Evolutionary conservation across 2,797 vertebrate genomes (phyloP).

Genomic region (Nyctibius grandis): DNA sequence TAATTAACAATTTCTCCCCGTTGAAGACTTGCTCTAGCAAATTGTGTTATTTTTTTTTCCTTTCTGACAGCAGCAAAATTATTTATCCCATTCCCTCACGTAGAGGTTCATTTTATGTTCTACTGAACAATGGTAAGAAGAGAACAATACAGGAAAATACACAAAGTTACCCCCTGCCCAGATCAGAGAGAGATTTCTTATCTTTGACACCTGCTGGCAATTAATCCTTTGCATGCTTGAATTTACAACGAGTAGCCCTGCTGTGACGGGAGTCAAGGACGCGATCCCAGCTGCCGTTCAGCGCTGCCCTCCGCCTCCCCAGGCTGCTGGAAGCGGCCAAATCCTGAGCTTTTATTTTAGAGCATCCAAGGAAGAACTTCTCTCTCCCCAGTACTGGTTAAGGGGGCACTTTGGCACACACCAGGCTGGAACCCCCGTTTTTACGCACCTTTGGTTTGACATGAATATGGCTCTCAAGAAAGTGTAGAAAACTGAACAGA

Average conservation of each 20-base stretch:
- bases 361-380: not conserved
- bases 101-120: not conserved
- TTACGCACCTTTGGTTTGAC: not conserved
- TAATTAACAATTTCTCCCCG: conserved; percentile 23
- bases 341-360: not conserved
- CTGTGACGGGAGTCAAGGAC: not conserved
- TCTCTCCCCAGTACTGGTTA: fast-evolving
- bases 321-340: not conserved
- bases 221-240: conserved; percentile 18
- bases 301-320: not conserved
- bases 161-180: conserved; percentile 16
- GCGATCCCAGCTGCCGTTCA: not conserved
- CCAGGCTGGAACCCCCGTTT: not conserved
- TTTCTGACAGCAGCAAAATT: not conserved
- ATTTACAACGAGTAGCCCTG: not conserved
- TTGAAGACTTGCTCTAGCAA: not conserved
- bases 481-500: not conserved
- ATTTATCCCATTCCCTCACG: not conserved
- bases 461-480: fast-evolving
- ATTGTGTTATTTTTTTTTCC: not conserved
- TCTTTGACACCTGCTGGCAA: conserved; percentile 44
- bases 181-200: conserved; percentile 17
- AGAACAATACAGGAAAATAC: not conserved
- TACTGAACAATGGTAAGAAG: not conserved
- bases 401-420: no score